Evolutionary conservation across 1,140 invertebrate species (phyloP).

Genomic region (Nylanderia fulva): DNA sequence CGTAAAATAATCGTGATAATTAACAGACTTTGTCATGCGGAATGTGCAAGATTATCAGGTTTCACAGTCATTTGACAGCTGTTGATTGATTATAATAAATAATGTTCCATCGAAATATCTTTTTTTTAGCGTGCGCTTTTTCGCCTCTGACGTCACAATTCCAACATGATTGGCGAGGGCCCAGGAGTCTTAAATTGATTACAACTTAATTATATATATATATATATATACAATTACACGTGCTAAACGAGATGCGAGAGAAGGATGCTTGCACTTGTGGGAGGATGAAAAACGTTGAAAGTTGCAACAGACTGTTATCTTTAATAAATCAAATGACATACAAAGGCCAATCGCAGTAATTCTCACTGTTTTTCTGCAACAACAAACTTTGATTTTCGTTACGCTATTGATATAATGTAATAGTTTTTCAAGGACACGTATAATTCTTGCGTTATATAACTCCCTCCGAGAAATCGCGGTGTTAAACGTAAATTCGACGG

Average conservation of each 20-base stretch:
- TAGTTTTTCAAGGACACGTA: slow-evolving; percentile 48
- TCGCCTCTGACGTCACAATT: too few species aligned
- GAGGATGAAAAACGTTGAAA: slow-evolving; percentile 27
- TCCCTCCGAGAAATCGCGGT: neutral
- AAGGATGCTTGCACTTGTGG: slow-evolving; percentile 1
- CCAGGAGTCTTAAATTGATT: neutral
- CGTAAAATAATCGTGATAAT: too few species aligned
- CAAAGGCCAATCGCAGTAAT: slow-evolving; percentile 59
- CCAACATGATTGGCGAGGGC: too few species aligned
- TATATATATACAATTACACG: too few species aligned
- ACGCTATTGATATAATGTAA: slow-evolving; percentile 57
- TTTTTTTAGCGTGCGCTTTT: too few species aligned
- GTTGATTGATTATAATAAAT: too few species aligned
- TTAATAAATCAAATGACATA: slow-evolving; percentile 63
- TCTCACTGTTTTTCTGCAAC: slow-evolving; percentile 58
- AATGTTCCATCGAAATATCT: too few species aligned
- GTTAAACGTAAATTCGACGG: slow-evolving; percentile 30
- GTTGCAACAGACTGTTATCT: slow-evolving; percentile 60
- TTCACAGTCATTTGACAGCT: too few species aligned
- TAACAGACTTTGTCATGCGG: too few species aligned
- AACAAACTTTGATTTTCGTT: slow-evolving; percentile 54
- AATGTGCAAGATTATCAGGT: too few species aligned
- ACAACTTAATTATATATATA: too few species aligned
- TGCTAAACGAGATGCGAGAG: neutral
- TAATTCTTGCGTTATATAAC: slow-evolving; percentile 35